Conservation (phyloP, 2,113 vertebrate species). For the Actenoides lindsayi region DNA sequence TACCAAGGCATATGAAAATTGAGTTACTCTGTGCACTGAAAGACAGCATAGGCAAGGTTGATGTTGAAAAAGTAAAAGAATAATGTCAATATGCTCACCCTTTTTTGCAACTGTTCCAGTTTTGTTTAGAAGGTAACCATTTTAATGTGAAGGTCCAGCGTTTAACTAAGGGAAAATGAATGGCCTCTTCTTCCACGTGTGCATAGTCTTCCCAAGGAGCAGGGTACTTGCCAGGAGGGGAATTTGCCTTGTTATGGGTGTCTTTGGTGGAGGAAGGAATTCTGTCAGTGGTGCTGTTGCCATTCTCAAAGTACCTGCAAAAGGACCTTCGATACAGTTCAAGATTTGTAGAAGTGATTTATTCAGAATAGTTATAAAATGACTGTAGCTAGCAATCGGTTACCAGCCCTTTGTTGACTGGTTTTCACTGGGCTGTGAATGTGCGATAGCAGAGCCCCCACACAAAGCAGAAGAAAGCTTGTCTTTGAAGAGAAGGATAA, state of each 20-base stretch:
- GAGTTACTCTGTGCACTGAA: background rate
- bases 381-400: background rate
- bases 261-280: background rate
- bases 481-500: background rate
- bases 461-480: background rate
- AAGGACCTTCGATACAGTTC: background rate
- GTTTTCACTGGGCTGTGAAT: background rate
- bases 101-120: background rate
- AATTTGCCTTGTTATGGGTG: background rate
- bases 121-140: background rate
- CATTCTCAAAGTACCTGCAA: background rate
- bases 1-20: background rate
- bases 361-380: background rate
- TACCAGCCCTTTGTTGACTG: background rate
- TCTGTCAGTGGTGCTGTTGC: background rate
- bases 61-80: background rate
- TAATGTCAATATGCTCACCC: background rate
- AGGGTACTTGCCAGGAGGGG: background rate
- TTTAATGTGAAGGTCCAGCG: background rate
- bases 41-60: background rate
- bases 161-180: background rate
- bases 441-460: background rate
- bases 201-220: background rate
- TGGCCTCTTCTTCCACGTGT: background rate
- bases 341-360: background rate